A percentile compares a stretch with the other conserved stretches of the same genome.
phyloP scores from a whole-genome alignment of 2,888 invertebrate genomes.

The Rhamnusium bicolor region DNA sequence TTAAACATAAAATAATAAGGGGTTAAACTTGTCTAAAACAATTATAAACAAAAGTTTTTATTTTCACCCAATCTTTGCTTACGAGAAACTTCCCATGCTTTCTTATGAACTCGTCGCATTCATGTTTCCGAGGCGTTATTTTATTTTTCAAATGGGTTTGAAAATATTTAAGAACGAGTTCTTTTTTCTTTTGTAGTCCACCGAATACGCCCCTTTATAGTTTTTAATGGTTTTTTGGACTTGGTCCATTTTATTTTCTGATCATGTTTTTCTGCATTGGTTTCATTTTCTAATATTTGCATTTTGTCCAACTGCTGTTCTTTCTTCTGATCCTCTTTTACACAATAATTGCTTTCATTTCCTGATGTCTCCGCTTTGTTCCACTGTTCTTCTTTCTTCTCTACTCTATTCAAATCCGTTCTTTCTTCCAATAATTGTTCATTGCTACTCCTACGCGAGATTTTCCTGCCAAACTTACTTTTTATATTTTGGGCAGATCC shows the following conservation, averaged over 20 bases:
- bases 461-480: too few relatives aligned
- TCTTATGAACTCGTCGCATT: conserved; percentile 12
- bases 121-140: conserved; percentile 7
- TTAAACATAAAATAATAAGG: neutral
- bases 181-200: neutral
- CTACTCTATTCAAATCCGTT: too few relatives aligned
- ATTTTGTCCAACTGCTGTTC: neutral
- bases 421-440: too few relatives aligned
- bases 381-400: too few relatives aligned
- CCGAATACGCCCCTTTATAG: neutral
- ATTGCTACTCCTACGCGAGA: too few relatives aligned
- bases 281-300: neutral
- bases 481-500: too few relatives aligned
- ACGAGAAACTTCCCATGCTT: neutral
- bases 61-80: conserved; percentile 14
- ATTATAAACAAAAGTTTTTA: conserved; percentile 9
- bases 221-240: neutral
- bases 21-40: neutral
- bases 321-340: neutral
- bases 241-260: neutral
- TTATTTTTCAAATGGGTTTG: neutral
- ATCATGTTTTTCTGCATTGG: neutral
- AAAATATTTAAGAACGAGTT: conserved; percentile 5
- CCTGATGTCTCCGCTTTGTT: too few relatives aligned
- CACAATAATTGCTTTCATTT: too few relatives aligned